Conservation (phyloP, 2,113 vertebrate species). For the Mesoclemmys tuberculata region DNA sequence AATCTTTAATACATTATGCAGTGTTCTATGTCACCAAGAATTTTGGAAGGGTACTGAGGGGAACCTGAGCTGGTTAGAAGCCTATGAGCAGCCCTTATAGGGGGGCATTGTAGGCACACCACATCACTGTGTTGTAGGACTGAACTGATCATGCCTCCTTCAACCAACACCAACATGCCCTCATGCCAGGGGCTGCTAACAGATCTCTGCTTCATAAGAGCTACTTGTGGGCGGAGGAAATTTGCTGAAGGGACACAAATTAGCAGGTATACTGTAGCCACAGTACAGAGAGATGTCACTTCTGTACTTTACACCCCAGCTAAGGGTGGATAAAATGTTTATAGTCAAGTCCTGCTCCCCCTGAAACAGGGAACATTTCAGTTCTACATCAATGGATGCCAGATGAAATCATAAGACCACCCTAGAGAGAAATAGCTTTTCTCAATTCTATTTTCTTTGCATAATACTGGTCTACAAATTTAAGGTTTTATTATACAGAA, state of each 20-base stretch:
- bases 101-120: no score
- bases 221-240: no score
- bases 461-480: not conserved
- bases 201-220: no score
- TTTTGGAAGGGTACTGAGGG: not conserved
- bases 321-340: accelerated
- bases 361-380: not conserved
- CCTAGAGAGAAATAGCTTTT: not conserved
- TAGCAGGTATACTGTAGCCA: no score
- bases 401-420: not conserved
- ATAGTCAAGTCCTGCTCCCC: no score
- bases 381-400: not conserved
- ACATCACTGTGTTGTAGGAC: not conserved
- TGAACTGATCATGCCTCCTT: accelerated
- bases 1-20: not conserved
- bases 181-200: no score
- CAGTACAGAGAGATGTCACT: no score
- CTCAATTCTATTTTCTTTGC: not conserved
- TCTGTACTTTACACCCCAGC: no score
- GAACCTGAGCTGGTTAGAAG: no score
- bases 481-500: not conserved
- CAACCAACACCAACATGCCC: not conserved
- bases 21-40: not conserved
- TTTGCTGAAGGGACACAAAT: no score
- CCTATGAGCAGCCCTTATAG: no score